Percentiles rank a stretch among this genome's conserved stretches.
Conservation (phyloP, 2,888 invertebrate genomes). For the Acrocera orbiculus region DNA sequence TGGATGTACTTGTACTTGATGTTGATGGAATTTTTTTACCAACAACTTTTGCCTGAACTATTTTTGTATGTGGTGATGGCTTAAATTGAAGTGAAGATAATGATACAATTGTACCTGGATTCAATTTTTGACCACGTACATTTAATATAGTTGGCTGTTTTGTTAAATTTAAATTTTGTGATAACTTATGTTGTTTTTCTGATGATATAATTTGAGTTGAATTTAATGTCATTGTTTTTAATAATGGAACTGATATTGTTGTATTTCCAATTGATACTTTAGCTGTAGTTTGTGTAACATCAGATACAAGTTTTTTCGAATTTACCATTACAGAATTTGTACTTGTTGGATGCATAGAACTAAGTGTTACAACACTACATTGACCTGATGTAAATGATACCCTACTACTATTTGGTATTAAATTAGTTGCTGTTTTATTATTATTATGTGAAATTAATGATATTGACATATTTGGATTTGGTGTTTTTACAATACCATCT, state of each 20-base stretch:
- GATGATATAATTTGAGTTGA: conserved; percentile 17
- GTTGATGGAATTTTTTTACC: conserved; percentile 19
- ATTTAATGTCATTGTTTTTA: conserved; percentile 22
- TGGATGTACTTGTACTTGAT: conserved; percentile 36
- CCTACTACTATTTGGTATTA: background rate
- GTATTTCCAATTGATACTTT: conserved; percentile 31
- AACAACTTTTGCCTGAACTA: conserved; percentile 30
- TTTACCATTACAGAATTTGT: conserved; percentile 31
- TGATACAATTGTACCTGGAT: conserved; percentile 25
- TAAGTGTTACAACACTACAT: conserved; percentile 9
- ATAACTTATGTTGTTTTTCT: conserved; percentile 15
- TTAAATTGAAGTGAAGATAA: conserved; percentile 27
- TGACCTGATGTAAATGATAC: conserved; percentile 4
- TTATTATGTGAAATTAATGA: no score
- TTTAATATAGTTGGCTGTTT: conserved; percentile 19
- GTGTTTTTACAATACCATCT: conserved; percentile 14
- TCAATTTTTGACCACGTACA: conserved; percentile 21
- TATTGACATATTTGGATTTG: background rate
- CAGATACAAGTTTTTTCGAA: conserved; percentile 33
- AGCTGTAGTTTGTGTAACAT: conserved; percentile 41
- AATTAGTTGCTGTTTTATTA: background rate
- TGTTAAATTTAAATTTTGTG: conserved; percentile 20
- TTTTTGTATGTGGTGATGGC: conserved; percentile 26
- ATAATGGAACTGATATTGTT: conserved; percentile 30
- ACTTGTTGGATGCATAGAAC: conserved; percentile 12